These are phyloP conservation scores for Apistogramma diplotaenia DNA, from an alignment of 2,113 vertebrate species.

Conservation along the genomic window DNA sequence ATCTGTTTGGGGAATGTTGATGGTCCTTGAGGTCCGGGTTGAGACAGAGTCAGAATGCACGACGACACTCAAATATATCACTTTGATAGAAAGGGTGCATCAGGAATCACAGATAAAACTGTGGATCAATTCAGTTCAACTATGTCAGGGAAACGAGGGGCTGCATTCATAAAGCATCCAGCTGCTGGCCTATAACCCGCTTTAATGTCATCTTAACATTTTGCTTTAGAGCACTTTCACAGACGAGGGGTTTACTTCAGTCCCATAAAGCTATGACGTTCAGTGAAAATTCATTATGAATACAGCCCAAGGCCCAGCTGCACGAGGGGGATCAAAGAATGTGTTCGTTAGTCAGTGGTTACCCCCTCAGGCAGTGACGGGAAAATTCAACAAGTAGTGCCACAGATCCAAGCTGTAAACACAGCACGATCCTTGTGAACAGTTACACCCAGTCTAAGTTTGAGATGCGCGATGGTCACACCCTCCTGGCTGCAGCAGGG, in stretches of 20 bases:
- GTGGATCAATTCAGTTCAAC: neutral
- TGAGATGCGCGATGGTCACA: neutral
- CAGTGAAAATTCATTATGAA: slow-evolving; percentile 14
- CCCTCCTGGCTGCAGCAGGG: slow-evolving; percentile 15
- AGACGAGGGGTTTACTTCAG: neutral
- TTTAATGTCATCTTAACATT: neutral
- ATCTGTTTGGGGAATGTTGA: neutral
- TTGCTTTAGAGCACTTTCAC: neutral
- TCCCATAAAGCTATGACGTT: neutral
- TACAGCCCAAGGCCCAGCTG: slow-evolving; percentile 18
- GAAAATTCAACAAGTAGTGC: neutral
- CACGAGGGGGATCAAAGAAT: neutral
- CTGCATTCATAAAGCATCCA: slow-evolving; percentile 34
- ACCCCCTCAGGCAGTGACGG: neutral
- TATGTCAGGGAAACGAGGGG: neutral
- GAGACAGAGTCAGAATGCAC: neutral
- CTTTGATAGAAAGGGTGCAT: neutral
- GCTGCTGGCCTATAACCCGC: neutral
- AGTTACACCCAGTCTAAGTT: neutral
- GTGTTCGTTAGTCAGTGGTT: neutral
- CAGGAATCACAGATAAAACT: neutral
- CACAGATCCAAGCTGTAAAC: neutral
- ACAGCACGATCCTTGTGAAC: neutral
- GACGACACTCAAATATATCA: neutral
- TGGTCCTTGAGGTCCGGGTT: neutral